Evolutionary conservation across 2,113 vertebrate species (phyloP).

Genomic region (Siniperca knerii): DNA sequence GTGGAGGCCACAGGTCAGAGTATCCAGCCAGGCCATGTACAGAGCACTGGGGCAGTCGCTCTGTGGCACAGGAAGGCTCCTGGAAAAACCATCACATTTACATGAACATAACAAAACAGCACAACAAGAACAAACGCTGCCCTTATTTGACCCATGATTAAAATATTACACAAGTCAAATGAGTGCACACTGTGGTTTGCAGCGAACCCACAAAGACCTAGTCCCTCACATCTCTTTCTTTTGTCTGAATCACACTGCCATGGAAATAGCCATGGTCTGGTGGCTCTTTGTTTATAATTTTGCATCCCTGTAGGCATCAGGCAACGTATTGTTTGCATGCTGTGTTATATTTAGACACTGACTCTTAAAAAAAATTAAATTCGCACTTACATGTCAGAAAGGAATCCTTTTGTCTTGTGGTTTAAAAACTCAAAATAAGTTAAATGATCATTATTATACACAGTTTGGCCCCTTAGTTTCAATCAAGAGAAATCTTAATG

Average conservation of each 20-base stretch:
- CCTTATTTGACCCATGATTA: too few relatives aligned
- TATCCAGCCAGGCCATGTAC: constrained; percentile 85
- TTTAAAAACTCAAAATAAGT: too few relatives aligned
- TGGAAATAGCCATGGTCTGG: background rate
- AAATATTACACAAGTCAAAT: background rate
- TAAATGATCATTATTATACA: too few relatives aligned
- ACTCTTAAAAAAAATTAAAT: background rate
- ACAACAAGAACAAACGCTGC: background rate
- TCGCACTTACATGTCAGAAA: too few relatives aligned
- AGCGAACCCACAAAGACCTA: background rate
- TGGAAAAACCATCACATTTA: constrained; percentile 38
- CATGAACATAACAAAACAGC: background rate
- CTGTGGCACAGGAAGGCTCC: constrained; percentile 81
- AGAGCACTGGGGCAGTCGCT: constrained; percentile 78
- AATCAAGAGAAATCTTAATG: background rate
- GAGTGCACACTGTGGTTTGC: background rate
- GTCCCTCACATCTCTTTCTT: background rate
- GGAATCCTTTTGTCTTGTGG: too few relatives aligned
- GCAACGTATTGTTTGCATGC: background rate
- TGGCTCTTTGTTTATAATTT: background rate
- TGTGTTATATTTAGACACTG: background rate
- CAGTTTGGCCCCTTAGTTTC: too few relatives aligned
- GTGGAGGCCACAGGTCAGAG: constrained; percentile 76
- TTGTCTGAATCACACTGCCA: background rate
- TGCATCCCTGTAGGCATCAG: background rate